phyloP scores from a whole-genome alignment of 1,140 invertebrate species.

The Protaetia brevitarsis region DNA sequence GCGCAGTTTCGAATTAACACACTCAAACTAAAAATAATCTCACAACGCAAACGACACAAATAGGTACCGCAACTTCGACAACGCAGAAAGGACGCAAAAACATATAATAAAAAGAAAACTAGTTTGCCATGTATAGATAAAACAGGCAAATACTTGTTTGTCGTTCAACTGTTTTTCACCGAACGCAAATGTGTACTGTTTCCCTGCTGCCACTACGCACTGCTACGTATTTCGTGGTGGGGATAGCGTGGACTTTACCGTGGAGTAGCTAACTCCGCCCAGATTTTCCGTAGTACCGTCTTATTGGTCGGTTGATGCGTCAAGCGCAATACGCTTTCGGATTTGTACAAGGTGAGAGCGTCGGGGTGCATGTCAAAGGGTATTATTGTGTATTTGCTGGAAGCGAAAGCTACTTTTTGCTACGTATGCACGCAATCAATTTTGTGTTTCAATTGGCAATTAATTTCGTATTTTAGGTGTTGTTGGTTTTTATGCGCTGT shows the following conservation, averaged over 20 bases:
- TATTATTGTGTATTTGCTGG: too few relatives aligned
- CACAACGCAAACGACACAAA: neutral
- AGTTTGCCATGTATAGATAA: constrained; percentile 13
- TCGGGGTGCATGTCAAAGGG: too few relatives aligned
- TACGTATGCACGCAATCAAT: too few relatives aligned
- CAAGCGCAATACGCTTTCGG: too few relatives aligned
- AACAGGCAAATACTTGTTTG: constrained; percentile 8
- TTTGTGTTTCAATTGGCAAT: too few relatives aligned
- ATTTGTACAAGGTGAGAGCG: too few relatives aligned
- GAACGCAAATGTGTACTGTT: neutral
- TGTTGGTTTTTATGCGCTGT: too few relatives aligned
- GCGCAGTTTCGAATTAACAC: too few relatives aligned
- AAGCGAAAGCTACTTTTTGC: too few relatives aligned
- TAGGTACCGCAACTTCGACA: neutral
- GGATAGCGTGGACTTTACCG: neutral
- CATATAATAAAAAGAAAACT: neutral
- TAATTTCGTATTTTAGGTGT: too few relatives aligned
- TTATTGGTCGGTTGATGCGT: too few relatives aligned
- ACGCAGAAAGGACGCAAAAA: neutral
- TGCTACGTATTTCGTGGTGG: neutral
- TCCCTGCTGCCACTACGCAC: neutral
- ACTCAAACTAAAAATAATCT: neutral
- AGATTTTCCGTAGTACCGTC: too few relatives aligned
- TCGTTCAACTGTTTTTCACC: constrained; percentile 16
- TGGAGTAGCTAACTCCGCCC: neutral